Base-by-base conservation (phyloP, 2,113 vertebrate genomes). In the Monarcha castaneiventris region DNA sequence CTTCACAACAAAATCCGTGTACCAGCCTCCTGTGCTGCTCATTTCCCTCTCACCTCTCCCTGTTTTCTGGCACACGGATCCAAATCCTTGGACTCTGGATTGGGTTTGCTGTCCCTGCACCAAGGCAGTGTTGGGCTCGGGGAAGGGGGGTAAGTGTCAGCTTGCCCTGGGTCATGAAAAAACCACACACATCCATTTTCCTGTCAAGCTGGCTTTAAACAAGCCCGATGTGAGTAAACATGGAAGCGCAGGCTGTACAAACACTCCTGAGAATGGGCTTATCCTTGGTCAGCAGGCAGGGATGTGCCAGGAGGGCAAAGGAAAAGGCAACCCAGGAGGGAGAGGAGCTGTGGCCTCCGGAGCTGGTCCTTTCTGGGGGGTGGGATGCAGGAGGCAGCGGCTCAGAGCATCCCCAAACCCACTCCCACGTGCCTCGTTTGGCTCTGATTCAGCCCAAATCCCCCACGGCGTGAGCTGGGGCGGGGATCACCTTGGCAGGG, bases 281-380 rank as follows among this genome's bases (percentile, higher is more conserved):
- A 8, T 37, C 30, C 59, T 5, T 4, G 26, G 17, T 15, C 41
- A 73, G 39, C 37, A 41, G 35, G 39, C 19, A 11, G 29, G 20
- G 20, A 46, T 14, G 49, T 56, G 13, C 39, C 43, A 44, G 11
- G 10, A 49, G 72, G 59, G 32, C 2, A 2, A 55, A 59, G 33
- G 4, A 79, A 49, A 71, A 62, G 25, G 21, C 9, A 5, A 10
- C 13, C 1, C 4, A 51, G 30, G 19, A 67, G 27, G 46, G 33
- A 35, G 18, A 58, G 62, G 51, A 5, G 48, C 37, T 76, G 37
- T 3, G 37, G 30, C 26, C 37, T 39, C 33, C 4, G 8, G 44
- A 68, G 35, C 35, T 2, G 3, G 1, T 13, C 39, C 44, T 44
- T 71, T 32, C 29, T 0, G 0, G 0, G 6, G 72, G 8, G 13